Evolutionary conservation across 1,140 invertebrate species (phyloP), one percentile per base, ranked within the genome.

Genomic region (Drosophila jambulina): DNA sequence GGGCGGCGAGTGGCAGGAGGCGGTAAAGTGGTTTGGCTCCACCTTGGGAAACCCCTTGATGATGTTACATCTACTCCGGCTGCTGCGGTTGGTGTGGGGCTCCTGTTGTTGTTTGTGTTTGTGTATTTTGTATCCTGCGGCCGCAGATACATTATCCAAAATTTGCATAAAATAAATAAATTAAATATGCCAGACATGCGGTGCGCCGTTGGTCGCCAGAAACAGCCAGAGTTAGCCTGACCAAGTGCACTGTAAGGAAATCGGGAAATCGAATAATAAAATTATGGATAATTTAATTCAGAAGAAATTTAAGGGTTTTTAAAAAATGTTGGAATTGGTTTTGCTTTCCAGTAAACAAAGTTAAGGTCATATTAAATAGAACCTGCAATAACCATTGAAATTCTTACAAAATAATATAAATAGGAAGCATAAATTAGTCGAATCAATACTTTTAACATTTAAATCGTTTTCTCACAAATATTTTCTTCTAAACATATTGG

Each of bases 121-220:
- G 78, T 69, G 65, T 72, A 59, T 42, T 71, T 79, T 79, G 78
- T 90, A 90, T 91, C 85, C 85, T 91, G 88, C 83, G 88, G 88
- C 79, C 86, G 86, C 87, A 87, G 90, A 91, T 91, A 91, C 85
- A 91, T 91, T 91, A 91, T 91, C 90, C 82, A 59, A 91, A 91
- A 91, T 91, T 91, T 91, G 90, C 90, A 91, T 91, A 91, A 91
- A 91, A 91, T 91, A 91, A 91, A 91, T 91, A 91, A 91, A 91
- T 91, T 91, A 91, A 91, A 85, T 91, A 91, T 91, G 85, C 90
- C 90, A 91, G 90, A 91, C 90, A 91, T 91, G 90, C 90, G 90
- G 90, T 90, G 85, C 81, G 80, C 80, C 76, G 75, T 81, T 86
- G 82, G 82, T 75, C 82, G 78, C 62, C 67, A 51, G 34, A 21